Evolutionary conservation across 2,888 invertebrate species (phyloP), one percentile per base, ranked within the genome.

Genomic region (Drosophila nr. perissopoda): DNA sequence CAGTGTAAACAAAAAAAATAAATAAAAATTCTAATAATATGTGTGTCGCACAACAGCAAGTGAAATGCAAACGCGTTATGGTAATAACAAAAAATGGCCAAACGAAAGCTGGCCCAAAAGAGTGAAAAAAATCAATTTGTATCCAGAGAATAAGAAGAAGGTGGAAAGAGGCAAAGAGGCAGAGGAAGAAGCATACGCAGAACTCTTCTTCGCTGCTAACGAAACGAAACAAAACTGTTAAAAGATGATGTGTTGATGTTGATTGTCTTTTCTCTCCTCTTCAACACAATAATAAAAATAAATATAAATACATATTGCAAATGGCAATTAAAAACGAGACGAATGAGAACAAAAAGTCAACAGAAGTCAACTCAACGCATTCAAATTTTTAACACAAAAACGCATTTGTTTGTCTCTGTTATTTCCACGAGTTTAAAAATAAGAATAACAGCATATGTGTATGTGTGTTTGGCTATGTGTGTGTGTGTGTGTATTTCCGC

Each of bases 81-180:
- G 83, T 82, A 82, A 73, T 40, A 36, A 18, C 25, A 42, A 27
- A 46, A 42, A 25, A 46, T 52, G 53, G 49, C n/a, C 34, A 40
- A 58, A 49, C 54, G 52, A 65, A 70, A 57, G 34, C 53, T 60
- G 57, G 65, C 61, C 40, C 42, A 78, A 38, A 70, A 63, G 64
- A 84, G 76, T 79, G 81, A 80, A 90, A 91, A 90, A 90, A 90
- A 90, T 90, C 90, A 90, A 90, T 90, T 83, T 89, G 84, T 80
- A 84, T 74, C 81, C 70, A 81, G 73, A 74, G 64, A 61, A 67
- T 70, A 54, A 67, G 78, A 68, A 63, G 73, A 52, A 62, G 79
- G 58, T 56, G 63, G 60, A 81, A 59, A 49, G 62, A 49, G 38
- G 58, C 54, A 27, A 18, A 42, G 42, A 48, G 46, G 53, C 29